Evolutionary conservation across 2,888 invertebrate genomes (phyloP).

Genomic region (Sminthurinus aureus): DNA sequence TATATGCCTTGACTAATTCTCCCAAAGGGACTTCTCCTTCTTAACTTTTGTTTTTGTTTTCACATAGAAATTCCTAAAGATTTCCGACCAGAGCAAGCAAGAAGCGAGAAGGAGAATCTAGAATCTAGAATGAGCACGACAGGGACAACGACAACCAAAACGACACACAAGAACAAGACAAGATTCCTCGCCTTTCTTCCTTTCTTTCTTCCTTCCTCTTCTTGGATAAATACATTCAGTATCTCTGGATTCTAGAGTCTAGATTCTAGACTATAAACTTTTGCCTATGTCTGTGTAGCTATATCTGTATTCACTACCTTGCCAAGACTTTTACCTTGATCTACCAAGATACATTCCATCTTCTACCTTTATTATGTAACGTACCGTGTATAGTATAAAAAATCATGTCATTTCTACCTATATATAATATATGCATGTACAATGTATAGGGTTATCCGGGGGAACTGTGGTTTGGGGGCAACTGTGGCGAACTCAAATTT

Average conservation of each 20-base stretch:
- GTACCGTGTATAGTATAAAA: too few relatives aligned
- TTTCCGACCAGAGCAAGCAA: not conserved
- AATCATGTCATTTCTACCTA: too few relatives aligned
- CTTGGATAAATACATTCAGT: not conserved
- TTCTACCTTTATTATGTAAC: too few relatives aligned
- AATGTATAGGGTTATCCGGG: too few relatives aligned
- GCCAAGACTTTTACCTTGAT: too few relatives aligned
- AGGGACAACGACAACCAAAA: not conserved
- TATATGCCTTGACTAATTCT: conserved; percentile 37
- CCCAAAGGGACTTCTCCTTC: conserved; percentile 32
- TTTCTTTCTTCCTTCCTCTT: conserved; percentile 2
- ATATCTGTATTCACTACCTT: too few relatives aligned
- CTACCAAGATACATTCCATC: too few relatives aligned
- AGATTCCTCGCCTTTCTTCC: not conserved
- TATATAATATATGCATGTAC: too few relatives aligned
- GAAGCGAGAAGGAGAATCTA: not conserved
- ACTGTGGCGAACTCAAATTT: too few relatives aligned
- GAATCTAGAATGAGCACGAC: not conserved
- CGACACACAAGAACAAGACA: not conserved
- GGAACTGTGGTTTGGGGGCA: too few relatives aligned
- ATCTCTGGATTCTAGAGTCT: not conserved
- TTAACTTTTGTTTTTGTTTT: conserved; percentile 25
- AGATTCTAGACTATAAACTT: too few relatives aligned
- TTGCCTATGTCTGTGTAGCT: too few relatives aligned
- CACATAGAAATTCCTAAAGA: not conserved